These are phyloP conservation scores for Condylostylus longicornis DNA, from an alignment of 1,140 invertebrate genomes.

Conservation along the genomic window DNA sequence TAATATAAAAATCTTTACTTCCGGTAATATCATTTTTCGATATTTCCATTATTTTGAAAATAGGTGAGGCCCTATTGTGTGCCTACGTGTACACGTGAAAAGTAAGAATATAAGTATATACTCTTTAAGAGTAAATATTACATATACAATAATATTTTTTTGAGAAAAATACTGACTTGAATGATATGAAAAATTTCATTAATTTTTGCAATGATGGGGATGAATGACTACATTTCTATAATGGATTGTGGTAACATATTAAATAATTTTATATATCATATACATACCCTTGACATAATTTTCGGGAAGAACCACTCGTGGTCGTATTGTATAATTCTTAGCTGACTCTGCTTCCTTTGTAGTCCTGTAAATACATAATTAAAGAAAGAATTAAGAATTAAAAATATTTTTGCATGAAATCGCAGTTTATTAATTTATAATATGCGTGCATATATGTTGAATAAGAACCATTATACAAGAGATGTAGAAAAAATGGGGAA, in stretches of 20 bases:
- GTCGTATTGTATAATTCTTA: conserved; percentile 45
- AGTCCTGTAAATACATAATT: conserved; percentile 21
- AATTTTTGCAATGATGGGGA: not conserved
- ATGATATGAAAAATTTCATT: not conserved
- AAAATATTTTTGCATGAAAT: no score
- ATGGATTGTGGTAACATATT: not conserved
- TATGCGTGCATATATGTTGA: no score
- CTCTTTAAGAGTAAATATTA: conserved; percentile 6
- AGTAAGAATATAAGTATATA: conserved; percentile 2
- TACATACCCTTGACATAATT: conserved; percentile 55
- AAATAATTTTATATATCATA: not conserved
- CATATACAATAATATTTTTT: no score
- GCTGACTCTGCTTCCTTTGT: conserved; percentile 34
- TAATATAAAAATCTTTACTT: no score
- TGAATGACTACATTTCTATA: not conserved
- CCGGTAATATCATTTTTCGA: no score
- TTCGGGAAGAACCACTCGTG: conserved; percentile 47
- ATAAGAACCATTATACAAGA: no score
- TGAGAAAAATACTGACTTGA: not conserved
- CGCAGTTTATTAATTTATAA: no score
- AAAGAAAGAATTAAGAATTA: conserved; percentile 6
- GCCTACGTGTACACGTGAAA: no score
- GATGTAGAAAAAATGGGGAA: no score
- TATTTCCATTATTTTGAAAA: no score
- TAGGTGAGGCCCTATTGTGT: no score